phyloP scores from a whole-genome alignment of 2,888 invertebrate species.

The Podabrus alpinus region DNA sequence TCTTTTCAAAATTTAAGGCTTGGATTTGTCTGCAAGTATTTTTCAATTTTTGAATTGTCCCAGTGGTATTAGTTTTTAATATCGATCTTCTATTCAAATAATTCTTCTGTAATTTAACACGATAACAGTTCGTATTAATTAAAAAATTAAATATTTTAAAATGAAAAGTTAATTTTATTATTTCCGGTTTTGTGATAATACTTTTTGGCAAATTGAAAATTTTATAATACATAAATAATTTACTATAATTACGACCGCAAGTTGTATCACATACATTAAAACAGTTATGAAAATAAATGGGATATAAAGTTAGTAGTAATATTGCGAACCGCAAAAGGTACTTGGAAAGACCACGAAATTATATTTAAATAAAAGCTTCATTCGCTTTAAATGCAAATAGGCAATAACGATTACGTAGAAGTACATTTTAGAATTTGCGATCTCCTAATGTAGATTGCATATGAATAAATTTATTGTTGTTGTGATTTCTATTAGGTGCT shows the following conservation, averaged over 20 bases:
- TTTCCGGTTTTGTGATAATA: not conserved
- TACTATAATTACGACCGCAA: not conserved
- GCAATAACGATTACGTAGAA: constrained; percentile 26
- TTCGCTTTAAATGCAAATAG: constrained; percentile 32
- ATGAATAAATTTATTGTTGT: constrained; percentile 30
- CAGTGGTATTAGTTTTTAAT: too few relatives aligned
- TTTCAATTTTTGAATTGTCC: too few relatives aligned
- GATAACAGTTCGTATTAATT: not conserved
- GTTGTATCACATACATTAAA: constrained; percentile 3
- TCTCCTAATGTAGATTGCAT: constrained; percentile 29
- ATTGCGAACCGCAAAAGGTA: constrained; percentile 6
- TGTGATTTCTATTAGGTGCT: constrained; percentile 9
- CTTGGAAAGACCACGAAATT: constrained; percentile 14
- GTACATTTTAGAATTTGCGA: constrained; percentile 15
- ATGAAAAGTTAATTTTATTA: not conserved
- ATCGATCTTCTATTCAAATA: too few relatives aligned
- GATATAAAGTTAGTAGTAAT: constrained; percentile 6
- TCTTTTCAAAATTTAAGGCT: too few relatives aligned
- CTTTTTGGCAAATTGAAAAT: not conserved
- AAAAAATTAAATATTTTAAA: not conserved
- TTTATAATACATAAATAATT: not conserved
- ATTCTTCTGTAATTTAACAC: not conserved
- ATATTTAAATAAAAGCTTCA: constrained; percentile 24
- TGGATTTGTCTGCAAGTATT: too few relatives aligned
- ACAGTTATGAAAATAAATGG: constrained; percentile 5